These are phyloP conservation scores for Tethea ocularis DNA, from an alignment of 2,888 invertebrate species.

Conservation along the genomic window DNA sequence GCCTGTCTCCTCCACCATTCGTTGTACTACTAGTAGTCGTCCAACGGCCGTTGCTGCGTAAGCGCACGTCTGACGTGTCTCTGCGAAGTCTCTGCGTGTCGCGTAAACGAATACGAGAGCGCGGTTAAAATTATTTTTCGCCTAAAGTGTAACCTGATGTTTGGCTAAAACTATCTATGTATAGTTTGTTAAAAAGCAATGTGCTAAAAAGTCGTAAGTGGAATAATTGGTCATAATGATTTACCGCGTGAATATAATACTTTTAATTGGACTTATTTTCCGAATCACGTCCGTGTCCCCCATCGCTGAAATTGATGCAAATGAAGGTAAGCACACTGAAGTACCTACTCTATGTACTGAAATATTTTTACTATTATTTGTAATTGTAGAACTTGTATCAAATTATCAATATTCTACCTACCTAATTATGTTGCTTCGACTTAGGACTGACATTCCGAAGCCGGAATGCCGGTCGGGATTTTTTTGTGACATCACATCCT, in stretches of 20 bases:
- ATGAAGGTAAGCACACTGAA: slow-evolving; percentile 67
- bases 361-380: neutral
- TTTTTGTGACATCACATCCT: too few relatives aligned
- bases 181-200: slow-evolving; percentile 13
- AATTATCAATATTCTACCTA: too few relatives aligned
- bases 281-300: slow-evolving; percentile 67
- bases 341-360: too few relatives aligned
- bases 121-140: slow-evolving; percentile 9
- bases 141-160: neutral
- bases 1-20: slow-evolving; percentile 26
- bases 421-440: too few relatives aligned
- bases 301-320: slow-evolving; percentile 66
- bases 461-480: too few relatives aligned
- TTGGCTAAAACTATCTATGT: neutral
- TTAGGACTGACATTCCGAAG: too few relatives aligned
- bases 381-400: too few relatives aligned
- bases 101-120: slow-evolving; percentile 31
- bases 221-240: slow-evolving; percentile 46
- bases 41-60: slow-evolving; percentile 41
- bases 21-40: slow-evolving; percentile 38
- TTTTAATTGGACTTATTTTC: slow-evolving; percentile 66
- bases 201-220: slow-evolving; percentile 20
- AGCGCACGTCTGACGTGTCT: slow-evolving; percentile 38
- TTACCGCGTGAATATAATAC: slow-evolving; percentile 48
- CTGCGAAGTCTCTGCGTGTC: slow-evolving; percentile 22